phyloP scores from a whole-genome alignment of 2,797 vertebrate genomes.

The Hydrocynus forskahlii region DNA sequence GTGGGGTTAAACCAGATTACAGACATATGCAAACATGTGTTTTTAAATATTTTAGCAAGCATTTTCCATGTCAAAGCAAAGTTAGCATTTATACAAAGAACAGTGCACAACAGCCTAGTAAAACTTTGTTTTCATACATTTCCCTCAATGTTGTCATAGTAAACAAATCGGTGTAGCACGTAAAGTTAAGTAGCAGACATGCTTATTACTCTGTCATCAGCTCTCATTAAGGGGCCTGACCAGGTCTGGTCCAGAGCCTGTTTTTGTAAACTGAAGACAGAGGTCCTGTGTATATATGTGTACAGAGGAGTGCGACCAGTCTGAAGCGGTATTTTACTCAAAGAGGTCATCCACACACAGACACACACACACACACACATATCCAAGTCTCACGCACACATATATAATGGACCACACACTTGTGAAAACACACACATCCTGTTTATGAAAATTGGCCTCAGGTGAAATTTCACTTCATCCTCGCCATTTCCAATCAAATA shows the following conservation, averaged over 20 bases:
- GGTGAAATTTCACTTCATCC: not conserved
- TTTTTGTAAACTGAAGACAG: constrained; percentile 6
- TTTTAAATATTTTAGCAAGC: not conserved
- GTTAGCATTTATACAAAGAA: not conserved
- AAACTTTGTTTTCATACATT: constrained; percentile 2
- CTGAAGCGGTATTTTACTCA: not conserved
- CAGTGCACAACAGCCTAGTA: not conserved
- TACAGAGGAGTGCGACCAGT: constrained; percentile 4
- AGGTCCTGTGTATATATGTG: constrained; percentile 3
- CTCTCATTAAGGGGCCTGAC: not conserved
- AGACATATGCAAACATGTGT: not conserved
- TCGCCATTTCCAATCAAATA: not conserved
- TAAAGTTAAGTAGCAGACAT: not conserved
- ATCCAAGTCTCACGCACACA: not conserved
- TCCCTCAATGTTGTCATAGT: not conserved
- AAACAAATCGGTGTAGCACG: not conserved
- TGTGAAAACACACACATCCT: not conserved
- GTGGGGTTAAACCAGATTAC: not conserved
- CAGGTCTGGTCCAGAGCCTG: not conserved
- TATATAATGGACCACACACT: not conserved
- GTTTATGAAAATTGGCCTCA: not conserved
- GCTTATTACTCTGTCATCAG: constrained; percentile 11
- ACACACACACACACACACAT: not conserved
- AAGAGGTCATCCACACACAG: not conserved
- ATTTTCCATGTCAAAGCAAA: not conserved